These are phyloP conservation scores for Anarrhichthys ocellatus DNA, from an alignment of 2,113 vertebrate genomes.

Conservation along the genomic window DNA sequence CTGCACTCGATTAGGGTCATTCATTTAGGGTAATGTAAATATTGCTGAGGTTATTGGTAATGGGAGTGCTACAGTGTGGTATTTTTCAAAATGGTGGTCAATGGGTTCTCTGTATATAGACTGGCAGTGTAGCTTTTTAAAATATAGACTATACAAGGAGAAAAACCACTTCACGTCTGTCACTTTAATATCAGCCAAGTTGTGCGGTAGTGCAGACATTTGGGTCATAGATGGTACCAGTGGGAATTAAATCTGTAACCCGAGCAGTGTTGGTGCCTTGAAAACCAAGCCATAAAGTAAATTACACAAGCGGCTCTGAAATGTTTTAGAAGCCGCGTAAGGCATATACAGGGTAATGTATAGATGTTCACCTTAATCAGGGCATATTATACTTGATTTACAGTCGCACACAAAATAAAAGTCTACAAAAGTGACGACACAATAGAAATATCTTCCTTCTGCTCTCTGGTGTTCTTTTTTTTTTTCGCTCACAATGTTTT, in stretches of 20 bases:
- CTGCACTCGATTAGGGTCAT: constrained; percentile 58
- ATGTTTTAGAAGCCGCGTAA: neutral
- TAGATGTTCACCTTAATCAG: neutral
- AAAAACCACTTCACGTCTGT: constrained; percentile 24
- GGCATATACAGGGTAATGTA: neutral
- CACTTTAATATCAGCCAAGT: constrained; percentile 21
- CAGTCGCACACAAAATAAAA: neutral
- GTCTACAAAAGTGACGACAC: neutral
- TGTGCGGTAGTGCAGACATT: neutral
- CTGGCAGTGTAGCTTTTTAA: constrained; percentile 36
- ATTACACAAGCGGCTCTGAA: neutral
- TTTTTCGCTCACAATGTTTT: neutral
- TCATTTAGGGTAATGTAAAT: constrained; percentile 70
- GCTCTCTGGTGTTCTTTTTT: constrained; percentile 20
- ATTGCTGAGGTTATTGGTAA: constrained; percentile 60
- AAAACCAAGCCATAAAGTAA: neutral
- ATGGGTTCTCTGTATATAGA: constrained; percentile 12
- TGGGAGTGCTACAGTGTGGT: constrained; percentile 45
- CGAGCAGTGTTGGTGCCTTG: neutral
- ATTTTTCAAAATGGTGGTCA: constrained; percentile 25
- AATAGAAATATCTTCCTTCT: neutral
- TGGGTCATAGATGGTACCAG: neutral
- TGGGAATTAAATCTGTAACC: neutral
- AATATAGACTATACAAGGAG: constrained; percentile 13
- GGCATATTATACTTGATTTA: neutral